Percentiles rank a stretch among this genome's conserved stretches.
Conservation (phyloP, 2,888 invertebrate species). For the Caenorhabditis wallacei region DNA sequence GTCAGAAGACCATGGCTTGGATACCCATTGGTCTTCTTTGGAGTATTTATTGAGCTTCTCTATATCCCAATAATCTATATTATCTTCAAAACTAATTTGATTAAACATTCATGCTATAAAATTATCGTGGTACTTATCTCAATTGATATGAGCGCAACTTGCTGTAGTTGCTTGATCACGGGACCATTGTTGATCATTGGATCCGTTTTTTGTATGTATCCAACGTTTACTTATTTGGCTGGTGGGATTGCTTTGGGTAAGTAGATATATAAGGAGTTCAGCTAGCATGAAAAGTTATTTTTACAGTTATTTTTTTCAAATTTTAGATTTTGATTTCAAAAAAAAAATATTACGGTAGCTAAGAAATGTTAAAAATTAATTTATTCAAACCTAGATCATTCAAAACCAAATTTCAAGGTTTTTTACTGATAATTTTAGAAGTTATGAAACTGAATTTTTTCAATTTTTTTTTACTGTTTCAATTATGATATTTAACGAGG, state of each 20-base stretch:
- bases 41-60: constrained; percentile 25
- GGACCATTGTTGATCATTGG: constrained; percentile 37
- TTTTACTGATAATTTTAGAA: too few species aligned
- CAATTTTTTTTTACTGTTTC: too few species aligned
- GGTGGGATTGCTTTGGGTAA: constrained; percentile 39
- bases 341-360: too few species aligned
- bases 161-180: constrained; percentile 46
- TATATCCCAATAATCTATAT: constrained; percentile 37
- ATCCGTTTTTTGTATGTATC: constrained; percentile 36
- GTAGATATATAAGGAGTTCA: too few species aligned
- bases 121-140: constrained; percentile 20
- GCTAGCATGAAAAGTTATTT: too few species aligned
- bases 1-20: constrained; percentile 44
- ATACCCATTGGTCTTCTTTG: constrained; percentile 26
- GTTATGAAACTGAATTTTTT: too few species aligned
- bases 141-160: constrained; percentile 46
- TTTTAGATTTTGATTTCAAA: too few species aligned
- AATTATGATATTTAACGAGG: too few species aligned
- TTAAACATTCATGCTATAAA: constrained; percentile 46
- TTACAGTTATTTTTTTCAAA: too few species aligned
- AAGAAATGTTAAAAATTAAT: too few species aligned
- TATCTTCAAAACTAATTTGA: constrained; percentile 39
- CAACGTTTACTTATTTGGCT: constrained; percentile 41
- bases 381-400: too few species aligned
- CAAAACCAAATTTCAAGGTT: too few species aligned